Percentiles rank a stretch among this genome's conserved stretches.
phyloP scores from a whole-genome alignment of 2,888 invertebrate genomes.

The Pseudococcus viburni region DNA sequence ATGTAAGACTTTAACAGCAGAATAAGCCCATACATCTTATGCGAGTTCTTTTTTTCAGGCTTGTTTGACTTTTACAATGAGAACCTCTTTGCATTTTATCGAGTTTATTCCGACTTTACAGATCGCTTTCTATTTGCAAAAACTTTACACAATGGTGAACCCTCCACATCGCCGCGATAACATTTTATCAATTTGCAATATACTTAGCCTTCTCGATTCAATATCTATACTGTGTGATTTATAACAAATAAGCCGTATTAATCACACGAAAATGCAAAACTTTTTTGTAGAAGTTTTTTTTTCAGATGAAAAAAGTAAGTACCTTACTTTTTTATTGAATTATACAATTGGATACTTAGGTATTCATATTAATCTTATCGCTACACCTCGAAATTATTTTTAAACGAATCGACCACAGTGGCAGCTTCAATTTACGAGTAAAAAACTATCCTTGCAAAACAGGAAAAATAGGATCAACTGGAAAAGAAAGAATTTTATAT shows the following conservation, averaged over 20 bases:
- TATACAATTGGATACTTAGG: no score
- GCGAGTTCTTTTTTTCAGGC: slow-evolving; percentile 37
- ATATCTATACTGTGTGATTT: background rate
- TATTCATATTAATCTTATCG: no score
- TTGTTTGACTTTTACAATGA: slow-evolving; percentile 55
- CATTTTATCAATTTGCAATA: slow-evolving; percentile 35
- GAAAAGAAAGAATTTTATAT: background rate
- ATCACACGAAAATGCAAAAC: background rate
- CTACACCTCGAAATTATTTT: no score
- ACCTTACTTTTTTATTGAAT: no score
- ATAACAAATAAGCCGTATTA: background rate
- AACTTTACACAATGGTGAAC: slow-evolving; percentile 38
- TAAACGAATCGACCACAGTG: no score
- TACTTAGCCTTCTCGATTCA: background rate
- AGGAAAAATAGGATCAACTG: background rate
- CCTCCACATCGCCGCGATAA: slow-evolving; percentile 20
- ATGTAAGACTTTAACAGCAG: slow-evolving; percentile 43
- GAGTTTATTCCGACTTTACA: slow-evolving; percentile 33
- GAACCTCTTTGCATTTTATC: slow-evolving; percentile 47
- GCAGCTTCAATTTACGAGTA: no score
- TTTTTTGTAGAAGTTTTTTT: background rate
- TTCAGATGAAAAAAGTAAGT: background rate
- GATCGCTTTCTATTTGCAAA: slow-evolving; percentile 46
- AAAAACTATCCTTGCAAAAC: background rate
- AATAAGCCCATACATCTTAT: slow-evolving; percentile 49